Conservation (phyloP, 2,888 invertebrate genomes). For the Clitarchus hookeri region DNA sequence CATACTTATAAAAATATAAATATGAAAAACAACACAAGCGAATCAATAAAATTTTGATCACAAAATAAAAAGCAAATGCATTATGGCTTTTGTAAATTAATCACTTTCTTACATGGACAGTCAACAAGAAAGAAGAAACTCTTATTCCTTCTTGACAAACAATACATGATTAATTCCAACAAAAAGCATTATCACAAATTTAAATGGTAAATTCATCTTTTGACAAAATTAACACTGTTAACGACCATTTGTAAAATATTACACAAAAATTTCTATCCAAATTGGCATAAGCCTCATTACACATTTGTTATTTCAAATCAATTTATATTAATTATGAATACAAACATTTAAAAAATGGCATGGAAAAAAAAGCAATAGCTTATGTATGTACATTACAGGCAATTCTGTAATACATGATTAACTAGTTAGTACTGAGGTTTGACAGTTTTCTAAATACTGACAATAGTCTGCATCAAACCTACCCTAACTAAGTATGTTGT, state of each 20-base stretch:
- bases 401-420: no score
- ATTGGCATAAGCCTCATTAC: background rate
- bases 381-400: no score
- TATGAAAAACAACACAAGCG: background rate
- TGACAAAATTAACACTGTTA: background rate
- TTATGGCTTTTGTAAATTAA: background rate
- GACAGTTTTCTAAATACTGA: no score
- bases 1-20: conserved; percentile 14
- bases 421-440: no score
- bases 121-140: background rate
- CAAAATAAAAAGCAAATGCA: background rate
- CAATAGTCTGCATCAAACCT: no score
- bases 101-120: background rate
- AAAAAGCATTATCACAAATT: background rate
- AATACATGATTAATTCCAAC: background rate
- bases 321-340: background rate
- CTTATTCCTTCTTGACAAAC: background rate
- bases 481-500: no score
- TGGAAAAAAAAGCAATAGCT: no score
- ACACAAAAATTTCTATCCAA: background rate
- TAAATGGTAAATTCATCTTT: background rate
- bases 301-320: background rate
- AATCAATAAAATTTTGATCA: background rate
- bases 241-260: background rate
- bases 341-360: background rate